These are phyloP conservation scores for Colius striatus DNA, from an alignment of 2,113 vertebrate genomes.

Conservation along the genomic window DNA sequence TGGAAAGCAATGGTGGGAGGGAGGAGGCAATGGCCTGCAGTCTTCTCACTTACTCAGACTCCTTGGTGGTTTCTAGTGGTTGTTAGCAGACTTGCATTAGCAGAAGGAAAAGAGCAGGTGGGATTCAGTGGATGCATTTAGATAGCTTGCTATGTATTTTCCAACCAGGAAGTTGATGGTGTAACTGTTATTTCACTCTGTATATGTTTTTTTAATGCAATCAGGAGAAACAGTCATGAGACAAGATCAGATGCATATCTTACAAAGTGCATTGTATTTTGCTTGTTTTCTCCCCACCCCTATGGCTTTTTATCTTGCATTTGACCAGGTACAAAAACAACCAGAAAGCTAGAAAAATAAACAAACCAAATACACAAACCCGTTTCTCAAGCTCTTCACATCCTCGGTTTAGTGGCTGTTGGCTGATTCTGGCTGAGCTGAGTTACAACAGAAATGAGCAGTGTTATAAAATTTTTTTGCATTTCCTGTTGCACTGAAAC, in stretches of 20 bases:
- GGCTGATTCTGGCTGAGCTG: neutral
- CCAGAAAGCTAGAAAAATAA: conserved; percentile 33
- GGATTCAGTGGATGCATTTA: neutral
- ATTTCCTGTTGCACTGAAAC: conserved; percentile 26
- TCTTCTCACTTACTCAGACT: neutral
- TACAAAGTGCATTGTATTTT: conserved; percentile 32
- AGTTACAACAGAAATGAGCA: conserved; percentile 15
- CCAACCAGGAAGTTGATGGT: neutral
- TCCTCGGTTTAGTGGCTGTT: conserved; percentile 10
- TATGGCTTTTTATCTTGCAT: conserved; percentile 13
- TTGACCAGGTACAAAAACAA: conserved; percentile 32
- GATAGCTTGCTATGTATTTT: neutral
- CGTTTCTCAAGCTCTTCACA: conserved; percentile 47
- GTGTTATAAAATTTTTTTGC: conserved; percentile 33
- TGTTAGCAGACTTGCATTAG: neutral
- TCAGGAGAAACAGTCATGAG: neutral
- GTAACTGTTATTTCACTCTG: neutral
- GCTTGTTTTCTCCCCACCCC: neutral
- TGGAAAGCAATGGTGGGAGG: neutral
- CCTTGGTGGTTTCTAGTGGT: neutral
- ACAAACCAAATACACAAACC: neutral
- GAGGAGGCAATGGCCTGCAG: neutral
- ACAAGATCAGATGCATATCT: neutral
- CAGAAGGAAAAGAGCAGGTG: neutral
- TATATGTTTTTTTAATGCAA: neutral